Conservation (phyloP, 2,113 vertebrate genomes). For the Eidolon helvum region DNA sequence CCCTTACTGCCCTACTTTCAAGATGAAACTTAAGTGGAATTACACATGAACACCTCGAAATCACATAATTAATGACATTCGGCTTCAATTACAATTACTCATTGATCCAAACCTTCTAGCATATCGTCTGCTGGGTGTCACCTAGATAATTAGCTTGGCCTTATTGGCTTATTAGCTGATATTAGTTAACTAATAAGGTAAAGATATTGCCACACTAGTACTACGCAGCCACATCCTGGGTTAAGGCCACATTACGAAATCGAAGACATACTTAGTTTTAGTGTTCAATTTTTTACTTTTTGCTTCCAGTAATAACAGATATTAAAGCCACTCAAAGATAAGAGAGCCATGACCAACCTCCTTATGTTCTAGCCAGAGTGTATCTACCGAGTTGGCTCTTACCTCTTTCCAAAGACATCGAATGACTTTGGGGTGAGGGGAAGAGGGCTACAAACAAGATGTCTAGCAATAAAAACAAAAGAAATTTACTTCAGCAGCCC, state of each 20-base stretch:
- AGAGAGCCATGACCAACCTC: not conserved
- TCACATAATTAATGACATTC: conserved; percentile 38
- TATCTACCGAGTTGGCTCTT: not conserved
- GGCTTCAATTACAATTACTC: conserved; percentile 57
- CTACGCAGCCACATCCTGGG: not conserved
- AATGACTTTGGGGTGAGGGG: not conserved
- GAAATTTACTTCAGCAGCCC: not conserved
- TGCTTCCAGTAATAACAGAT: conserved; percentile 9
- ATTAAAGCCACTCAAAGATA: not conserved
- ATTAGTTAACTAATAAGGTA: conserved; percentile 29
- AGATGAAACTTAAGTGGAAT: conserved; percentile 34
- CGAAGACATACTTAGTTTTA: not conserved
- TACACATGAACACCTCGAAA: conserved; percentile 42
- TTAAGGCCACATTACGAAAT: not conserved
- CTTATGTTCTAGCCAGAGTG: not conserved
- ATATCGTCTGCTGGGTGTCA: conserved; percentile 17
- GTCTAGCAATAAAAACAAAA: not conserved
- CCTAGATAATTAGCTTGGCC: not conserved
- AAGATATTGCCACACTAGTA: not conserved
- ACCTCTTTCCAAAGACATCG: not conserved
- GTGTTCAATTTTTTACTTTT: not conserved
- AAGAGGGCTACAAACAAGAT: not conserved
- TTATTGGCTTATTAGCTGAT: not conserved
- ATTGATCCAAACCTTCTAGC: conserved; percentile 3
- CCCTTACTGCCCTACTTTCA: not conserved